Conservation (phyloP, 2,797 vertebrate genomes). For the Pseudomugil tenellus region DNA sequence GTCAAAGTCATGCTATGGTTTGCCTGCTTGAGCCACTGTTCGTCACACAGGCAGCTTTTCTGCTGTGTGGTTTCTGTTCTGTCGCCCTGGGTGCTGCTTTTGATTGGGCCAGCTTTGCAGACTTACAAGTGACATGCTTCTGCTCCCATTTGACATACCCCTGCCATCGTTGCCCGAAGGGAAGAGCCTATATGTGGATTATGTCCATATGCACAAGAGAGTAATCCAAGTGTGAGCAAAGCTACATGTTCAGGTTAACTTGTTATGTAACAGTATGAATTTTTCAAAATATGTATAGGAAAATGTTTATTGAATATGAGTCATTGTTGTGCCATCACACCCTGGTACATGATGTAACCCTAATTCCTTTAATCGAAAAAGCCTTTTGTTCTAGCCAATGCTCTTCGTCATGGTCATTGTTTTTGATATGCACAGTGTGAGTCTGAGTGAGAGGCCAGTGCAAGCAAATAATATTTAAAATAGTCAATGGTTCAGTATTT, state of each 20-base stretch:
- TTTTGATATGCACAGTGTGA: constrained; percentile 47
- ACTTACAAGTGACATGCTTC: constrained; percentile 45
- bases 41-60: constrained; percentile 27
- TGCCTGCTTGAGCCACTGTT: constrained; percentile 43
- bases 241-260: constrained; percentile 59
- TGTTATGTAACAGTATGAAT: constrained; percentile 62
- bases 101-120: constrained; percentile 50
- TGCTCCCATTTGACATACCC: constrained; percentile 49
- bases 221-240: constrained; percentile 44
- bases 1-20: constrained; percentile 45
- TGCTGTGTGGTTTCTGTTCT: constrained; percentile 37
- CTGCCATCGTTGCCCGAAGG: constrained; percentile 45
- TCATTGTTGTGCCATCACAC: constrained; percentile 52
- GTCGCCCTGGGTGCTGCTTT: constrained; percentile 50
- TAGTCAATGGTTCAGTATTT: constrained; percentile 27
- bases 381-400: constrained; percentile 59
- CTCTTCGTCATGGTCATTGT: constrained; percentile 46
- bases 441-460: constrained; percentile 35
- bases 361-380: constrained; percentile 56
- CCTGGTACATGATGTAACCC: constrained; percentile 47
- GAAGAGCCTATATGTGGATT: constrained; percentile 30
- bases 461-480: constrained; percentile 39
- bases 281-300: constrained; percentile 39
- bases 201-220: constrained; percentile 36
- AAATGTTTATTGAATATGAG: constrained; percentile 49